These are phyloP conservation scores for Diplogasteroides magnus DNA, from an alignment of 1,140 invertebrate genomes.

Conservation along the genomic window DNA sequence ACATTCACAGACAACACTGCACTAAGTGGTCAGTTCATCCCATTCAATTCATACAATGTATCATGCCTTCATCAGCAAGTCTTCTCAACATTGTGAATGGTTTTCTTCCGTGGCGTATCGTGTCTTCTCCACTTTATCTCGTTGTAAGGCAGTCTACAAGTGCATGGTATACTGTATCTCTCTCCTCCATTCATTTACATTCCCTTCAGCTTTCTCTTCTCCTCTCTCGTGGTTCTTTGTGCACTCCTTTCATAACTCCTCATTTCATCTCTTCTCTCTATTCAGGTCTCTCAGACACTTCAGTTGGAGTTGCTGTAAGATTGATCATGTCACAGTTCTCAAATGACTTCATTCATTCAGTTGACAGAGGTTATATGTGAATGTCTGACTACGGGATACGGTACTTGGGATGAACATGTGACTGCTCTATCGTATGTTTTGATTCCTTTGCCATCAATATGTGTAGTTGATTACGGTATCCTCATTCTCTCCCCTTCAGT, in stretches of 20 bases:
- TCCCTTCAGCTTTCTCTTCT: neutral
- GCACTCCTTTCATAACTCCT: neutral
- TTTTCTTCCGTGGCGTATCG: neutral
- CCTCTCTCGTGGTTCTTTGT: neutral
- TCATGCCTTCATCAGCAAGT: neutral
- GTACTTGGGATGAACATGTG: neutral
- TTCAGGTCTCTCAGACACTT: neutral
- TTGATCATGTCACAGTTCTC: neutral
- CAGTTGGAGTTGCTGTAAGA: neutral
- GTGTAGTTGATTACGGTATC: neutral
- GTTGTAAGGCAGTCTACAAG: neutral
- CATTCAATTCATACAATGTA: neutral
- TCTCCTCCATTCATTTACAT: too few species aligned
- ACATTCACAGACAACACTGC: neutral
- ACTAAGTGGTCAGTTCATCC: neutral
- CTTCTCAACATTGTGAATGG: neutral
- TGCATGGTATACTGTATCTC: neutral
- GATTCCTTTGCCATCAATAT: neutral
- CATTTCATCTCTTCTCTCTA: neutral
- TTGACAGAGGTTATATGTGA: neutral
- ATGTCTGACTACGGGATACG: neutral
- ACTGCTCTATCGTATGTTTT: neutral
- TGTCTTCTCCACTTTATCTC: neutral
- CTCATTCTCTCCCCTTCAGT: neutral
- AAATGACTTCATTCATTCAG: neutral